Evolutionary conservation across 2,797 vertebrate genomes (phyloP), one percentile per base, ranked within the genome.

Genomic region (Phalanger gymnotis): DNA sequence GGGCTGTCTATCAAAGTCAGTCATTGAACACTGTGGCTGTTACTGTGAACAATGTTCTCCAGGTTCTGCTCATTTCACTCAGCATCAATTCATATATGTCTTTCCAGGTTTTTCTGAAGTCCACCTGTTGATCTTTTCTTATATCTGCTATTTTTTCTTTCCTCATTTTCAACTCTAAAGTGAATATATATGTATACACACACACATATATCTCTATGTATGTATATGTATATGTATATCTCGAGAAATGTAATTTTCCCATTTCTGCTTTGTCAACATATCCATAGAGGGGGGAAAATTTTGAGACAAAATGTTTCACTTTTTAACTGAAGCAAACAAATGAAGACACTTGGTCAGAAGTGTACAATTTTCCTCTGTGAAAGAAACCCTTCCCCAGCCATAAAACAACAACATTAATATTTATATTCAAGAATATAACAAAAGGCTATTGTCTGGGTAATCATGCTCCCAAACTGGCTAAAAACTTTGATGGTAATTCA

Each of bases 301-400:
- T 9, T 28, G 40, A 87, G 40, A 81, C 52, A 95, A 95, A 94
- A 66, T 53, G 53, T 58, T 93, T 91, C 54, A 54, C 91, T 95
- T 54, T 95, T 52, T 81, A 54, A 90, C 16, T 91, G 92, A 94
- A 96, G 61, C 89, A 96, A 73, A 66, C 2, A 91, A 94, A 92
- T 73, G 16, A 52, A 2, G 90, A 94, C n/a, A 92, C 66, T 91
- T 54, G 95, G 54, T 30, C 31, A 61, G 16, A 92, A 5, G 4
- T 94, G 31, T 73, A 89, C 96, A 54, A 55, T 53, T 61, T 89
- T 94, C 40, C 92, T 95, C 66, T 87, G 31, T 55, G 34, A 95
- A 31, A 95, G 19, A 51, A 54, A 94, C 61, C 89, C 90, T 57
- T 95, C 58, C 12, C 22, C 10, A 9, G n/a, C 27, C 91, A 94